Base-by-base conservation (phyloP, 2,113 vertebrate species). In the Lates calcarifer region DNA sequence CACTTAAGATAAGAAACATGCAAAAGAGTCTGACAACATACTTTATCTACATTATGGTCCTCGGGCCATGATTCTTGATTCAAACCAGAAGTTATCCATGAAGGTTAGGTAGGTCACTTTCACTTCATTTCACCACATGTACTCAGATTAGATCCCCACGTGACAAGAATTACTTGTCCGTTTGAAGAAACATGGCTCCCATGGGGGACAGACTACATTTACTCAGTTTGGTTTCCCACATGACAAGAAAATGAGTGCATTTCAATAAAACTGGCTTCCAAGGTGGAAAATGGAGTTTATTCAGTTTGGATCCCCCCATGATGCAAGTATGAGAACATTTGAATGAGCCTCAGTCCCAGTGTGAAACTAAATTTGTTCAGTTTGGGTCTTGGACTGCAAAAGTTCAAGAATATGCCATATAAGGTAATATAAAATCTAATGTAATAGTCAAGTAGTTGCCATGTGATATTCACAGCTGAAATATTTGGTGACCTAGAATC, bases 101-200 rank as follows among this genome's bases (percentile, higher is more conserved):
- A 55, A 43, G 72, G 55, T 62, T 57, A 53, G 63, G 24, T 72
- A 67, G 84, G 68, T 90, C 70, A 81, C 77, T 47, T 77, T 65
- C 74, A 70, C 69, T 83, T 83, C 11, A 81, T 82, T 78, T 79
- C 79, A 77, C 73, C 58, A 71, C 69, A 77, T 77, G 80, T 74
- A 49, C 61, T 77, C 29, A 61, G 82, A 85, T 87, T 72, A 83
- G 80, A 87, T 60, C 37, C 37, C 41, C 64, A 31, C 14, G 26
- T 77, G 70, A 79, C 70, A 72, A 29, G 0, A 69, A 66, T 5
- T 51, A 62, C 10, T 2, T 4, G 39, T 81, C 0, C 17, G 15
- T 81, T 45, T 68, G 69, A 71, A 75, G 47, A 58, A 33, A 29
- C 33, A 2, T 0, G 26, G 26, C 58, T 71, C 51, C 74, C 58